These are phyloP conservation scores for Amblyjoppa proteus DNA, from an alignment of 2,888 invertebrate species.

Conservation along the genomic window DNA sequence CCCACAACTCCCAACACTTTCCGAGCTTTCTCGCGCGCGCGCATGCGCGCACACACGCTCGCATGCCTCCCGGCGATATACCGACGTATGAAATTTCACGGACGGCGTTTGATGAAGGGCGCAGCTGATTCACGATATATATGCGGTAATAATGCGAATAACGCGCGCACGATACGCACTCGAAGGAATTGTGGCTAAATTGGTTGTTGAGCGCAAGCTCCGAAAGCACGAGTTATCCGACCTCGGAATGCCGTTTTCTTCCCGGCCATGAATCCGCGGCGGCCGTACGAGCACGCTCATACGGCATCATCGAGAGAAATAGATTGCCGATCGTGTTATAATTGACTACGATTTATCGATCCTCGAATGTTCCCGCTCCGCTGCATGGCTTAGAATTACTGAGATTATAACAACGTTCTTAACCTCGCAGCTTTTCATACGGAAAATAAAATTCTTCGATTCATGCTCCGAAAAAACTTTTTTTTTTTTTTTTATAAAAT, in stretches of 20 bases:
- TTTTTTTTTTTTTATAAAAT: too few species aligned
- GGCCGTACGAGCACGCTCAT: slow-evolving; percentile 6
- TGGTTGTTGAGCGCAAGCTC: slow-evolving; percentile 9
- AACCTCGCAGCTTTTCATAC: too few species aligned
- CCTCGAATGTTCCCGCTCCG: background rate
- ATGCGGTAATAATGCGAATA: slow-evolving; percentile 27
- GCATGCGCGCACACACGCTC: background rate
- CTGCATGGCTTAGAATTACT: background rate
- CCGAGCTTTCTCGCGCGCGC: slow-evolving; percentile 19
- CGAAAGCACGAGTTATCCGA: slow-evolving; percentile 1
- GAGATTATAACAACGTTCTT: background rate
- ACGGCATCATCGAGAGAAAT: slow-evolving; percentile 59
- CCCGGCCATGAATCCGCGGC: slow-evolving; percentile 1
- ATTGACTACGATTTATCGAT: slow-evolving; percentile 47
- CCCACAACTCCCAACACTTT: slow-evolving; percentile 9
- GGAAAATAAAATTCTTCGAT: too few species aligned
- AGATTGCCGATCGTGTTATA: slow-evolving; percentile 42
- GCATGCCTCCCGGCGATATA: background rate
- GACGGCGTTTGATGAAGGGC: slow-evolving; percentile 20
- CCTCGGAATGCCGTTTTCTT: slow-evolving; percentile 8
- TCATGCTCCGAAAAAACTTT: too few species aligned
- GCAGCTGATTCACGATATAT: slow-evolving; percentile 19
- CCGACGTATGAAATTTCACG: slow-evolving; percentile 8
- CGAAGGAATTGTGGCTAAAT: slow-evolving; percentile 40
- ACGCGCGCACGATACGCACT: slow-evolving; percentile 3